Evolutionary conservation across 2,113 vertebrate species (phyloP).

Genomic region (Orycteropus afer): DNA sequence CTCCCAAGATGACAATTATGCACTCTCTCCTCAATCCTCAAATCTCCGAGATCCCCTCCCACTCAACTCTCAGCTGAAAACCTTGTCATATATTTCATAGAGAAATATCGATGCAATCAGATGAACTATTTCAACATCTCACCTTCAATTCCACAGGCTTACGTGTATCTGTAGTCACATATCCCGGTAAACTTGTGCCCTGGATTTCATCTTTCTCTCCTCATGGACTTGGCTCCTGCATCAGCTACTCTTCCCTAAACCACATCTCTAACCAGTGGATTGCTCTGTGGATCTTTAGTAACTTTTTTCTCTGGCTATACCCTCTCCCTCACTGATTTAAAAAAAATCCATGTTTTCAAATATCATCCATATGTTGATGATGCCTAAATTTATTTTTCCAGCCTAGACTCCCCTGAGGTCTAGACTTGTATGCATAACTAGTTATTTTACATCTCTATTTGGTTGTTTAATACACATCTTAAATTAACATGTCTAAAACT

Average conservation of each 20-base stretch:
- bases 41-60: constrained; percentile 58
- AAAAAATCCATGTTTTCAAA: neutral
- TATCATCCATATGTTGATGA: neutral
- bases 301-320: neutral
- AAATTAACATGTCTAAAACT: neutral
- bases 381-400: neutral
- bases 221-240: neutral
- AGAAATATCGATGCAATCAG: constrained; percentile 64
- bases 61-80: constrained; percentile 51
- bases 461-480: neutral
- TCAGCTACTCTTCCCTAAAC: constrained; percentile 27
- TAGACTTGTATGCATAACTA: neutral
- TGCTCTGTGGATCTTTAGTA: neutral
- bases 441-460: neutral
- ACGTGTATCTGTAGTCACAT: neutral
- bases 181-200: neutral
- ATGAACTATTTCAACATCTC: neutral
- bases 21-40: constrained; percentile 51
- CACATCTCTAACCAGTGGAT: neutral
- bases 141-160: neutral
- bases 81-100: constrained; percentile 59
- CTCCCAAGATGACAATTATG: constrained; percentile 46
- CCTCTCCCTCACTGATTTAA: neutral
- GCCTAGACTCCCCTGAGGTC: neutral
- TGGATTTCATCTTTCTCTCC: neutral